Conservation (phyloP, 2,113 vertebrate species). For the Pterophyllum scalare region DNA sequence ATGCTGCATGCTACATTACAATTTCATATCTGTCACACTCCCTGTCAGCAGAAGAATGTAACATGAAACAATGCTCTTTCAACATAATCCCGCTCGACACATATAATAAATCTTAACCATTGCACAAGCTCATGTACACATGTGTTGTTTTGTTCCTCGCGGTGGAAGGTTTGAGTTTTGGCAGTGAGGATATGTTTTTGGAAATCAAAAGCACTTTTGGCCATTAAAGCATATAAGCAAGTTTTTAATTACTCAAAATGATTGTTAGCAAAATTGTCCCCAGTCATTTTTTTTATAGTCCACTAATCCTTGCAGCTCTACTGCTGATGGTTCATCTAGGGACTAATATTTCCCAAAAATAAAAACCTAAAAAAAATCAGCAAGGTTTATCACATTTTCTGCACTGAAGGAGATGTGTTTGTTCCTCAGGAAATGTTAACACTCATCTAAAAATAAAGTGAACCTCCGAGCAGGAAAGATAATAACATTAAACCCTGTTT, state of each 20-base stretch:
- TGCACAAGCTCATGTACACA: not conserved
- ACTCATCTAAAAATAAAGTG: slow-evolving; percentile 9
- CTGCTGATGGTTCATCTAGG: not conserved
- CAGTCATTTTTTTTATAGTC: not conserved
- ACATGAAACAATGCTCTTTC: not conserved
- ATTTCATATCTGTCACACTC: not conserved
- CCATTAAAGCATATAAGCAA: not conserved
- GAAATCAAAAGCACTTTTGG: not conserved
- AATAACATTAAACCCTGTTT: not conserved
- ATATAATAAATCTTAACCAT: not conserved
- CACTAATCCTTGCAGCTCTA: not conserved
- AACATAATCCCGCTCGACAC: not conserved
- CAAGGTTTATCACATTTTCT: slow-evolving; percentile 11
- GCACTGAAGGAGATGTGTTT: not conserved
- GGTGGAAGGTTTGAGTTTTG: not conserved
- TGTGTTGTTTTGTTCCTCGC: not conserved
- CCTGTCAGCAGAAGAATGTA: slow-evolving; percentile 1
- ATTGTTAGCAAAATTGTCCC: not conserved
- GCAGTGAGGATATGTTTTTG: not conserved
- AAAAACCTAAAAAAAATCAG: not conserved
- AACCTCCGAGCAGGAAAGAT: not conserved
- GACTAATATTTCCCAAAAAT: not conserved
- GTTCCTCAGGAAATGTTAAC: slow-evolving; percentile 7
- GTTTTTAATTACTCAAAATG: slow-evolving; percentile 8
- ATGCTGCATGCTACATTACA: not conserved